Percentiles rank a stretch among this genome's conserved stretches.
Evolutionary conservation across 1,140 invertebrate species (phyloP).

Genomic region (Eriosoma lanigerum): DNA sequence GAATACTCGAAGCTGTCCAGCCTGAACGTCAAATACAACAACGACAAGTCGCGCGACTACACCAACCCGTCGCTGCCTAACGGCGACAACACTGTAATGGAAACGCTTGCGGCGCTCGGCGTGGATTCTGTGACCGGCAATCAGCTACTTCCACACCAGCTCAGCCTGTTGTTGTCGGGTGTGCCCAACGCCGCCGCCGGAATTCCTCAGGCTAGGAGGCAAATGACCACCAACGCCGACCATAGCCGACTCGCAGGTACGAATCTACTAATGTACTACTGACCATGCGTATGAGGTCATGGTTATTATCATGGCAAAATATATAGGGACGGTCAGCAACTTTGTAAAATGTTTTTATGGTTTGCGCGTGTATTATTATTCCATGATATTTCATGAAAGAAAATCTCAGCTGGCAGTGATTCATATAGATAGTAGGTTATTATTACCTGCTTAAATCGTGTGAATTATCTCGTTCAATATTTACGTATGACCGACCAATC

Average conservation of each 20-base stretch:
- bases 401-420: too few species aligned
- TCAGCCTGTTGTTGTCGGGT: conserved; percentile 57
- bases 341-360: too few species aligned
- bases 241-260: conserved; percentile 61
- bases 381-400: too few species aligned
- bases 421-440: too few species aligned
- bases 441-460: too few species aligned
- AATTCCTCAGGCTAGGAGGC: conserved; percentile 39
- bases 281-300: too few species aligned
- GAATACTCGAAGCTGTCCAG: conserved; percentile 98
- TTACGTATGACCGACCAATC: too few species aligned
- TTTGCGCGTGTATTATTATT: too few species aligned
- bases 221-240: conserved; percentile 33
- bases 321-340: too few species aligned
- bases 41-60: conserved; percentile 98
- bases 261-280: too few species aligned
- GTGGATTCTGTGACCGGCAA: conserved; percentile 60
- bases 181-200: conserved; percentile 56
- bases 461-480: too few species aligned
- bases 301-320: too few species aligned
- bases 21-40: conserved; percentile 99
- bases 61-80: conserved; percentile 96
- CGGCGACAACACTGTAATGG: conserved; percentile 69
- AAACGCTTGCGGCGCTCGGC: conserved; percentile 61
- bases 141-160: conserved; percentile 65